A percentile compares a stretch with the other conserved stretches of the same genome.
Evolutionary conservation across 2,113 vertebrate species (phyloP).

Genomic region (Heptranchias perlo): DNA sequence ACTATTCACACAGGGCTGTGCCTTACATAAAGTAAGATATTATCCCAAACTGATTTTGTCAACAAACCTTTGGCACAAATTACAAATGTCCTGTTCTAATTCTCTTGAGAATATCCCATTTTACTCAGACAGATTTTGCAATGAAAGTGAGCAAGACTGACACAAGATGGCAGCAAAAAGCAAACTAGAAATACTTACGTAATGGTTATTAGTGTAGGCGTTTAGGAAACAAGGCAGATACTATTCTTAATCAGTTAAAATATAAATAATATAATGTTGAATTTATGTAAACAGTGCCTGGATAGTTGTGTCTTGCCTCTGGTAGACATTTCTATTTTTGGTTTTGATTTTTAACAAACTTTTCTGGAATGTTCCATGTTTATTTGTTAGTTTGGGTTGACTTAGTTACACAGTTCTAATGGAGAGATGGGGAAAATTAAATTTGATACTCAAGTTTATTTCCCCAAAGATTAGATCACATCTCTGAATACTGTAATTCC

Average conservation of each 20-base stretch:
- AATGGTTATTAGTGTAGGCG: background rate
- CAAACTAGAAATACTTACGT: background rate
- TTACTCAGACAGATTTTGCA: background rate
- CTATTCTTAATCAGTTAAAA: background rate
- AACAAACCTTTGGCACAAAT: background rate
- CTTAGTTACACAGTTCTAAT: background rate
- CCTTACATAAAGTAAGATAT: background rate
- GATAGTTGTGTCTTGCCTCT: background rate
- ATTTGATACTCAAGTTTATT: constrained; percentile 13
- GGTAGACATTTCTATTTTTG: constrained; percentile 13
- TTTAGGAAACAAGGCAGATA: background rate
- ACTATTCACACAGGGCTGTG: background rate
- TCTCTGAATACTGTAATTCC: constrained; percentile 10
- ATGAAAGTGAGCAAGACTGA: background rate
- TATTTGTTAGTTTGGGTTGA: background rate
- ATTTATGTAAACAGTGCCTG: constrained; percentile 10
- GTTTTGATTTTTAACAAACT: constrained; percentile 22
- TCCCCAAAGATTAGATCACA: background rate
- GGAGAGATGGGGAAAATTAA: background rate
- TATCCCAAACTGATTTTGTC: background rate
- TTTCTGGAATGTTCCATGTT: constrained; percentile 29
- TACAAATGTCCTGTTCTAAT: background rate
- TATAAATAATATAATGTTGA: background rate
- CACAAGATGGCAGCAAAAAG: constrained; percentile 27
- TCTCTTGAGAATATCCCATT: background rate